Percentiles rank a stretch among this genome's conserved stretches.
These are phyloP conservation scores for Serilophus lunatus DNA, from an alignment of 2,113 vertebrate genomes.

Conservation along the genomic window DNA sequence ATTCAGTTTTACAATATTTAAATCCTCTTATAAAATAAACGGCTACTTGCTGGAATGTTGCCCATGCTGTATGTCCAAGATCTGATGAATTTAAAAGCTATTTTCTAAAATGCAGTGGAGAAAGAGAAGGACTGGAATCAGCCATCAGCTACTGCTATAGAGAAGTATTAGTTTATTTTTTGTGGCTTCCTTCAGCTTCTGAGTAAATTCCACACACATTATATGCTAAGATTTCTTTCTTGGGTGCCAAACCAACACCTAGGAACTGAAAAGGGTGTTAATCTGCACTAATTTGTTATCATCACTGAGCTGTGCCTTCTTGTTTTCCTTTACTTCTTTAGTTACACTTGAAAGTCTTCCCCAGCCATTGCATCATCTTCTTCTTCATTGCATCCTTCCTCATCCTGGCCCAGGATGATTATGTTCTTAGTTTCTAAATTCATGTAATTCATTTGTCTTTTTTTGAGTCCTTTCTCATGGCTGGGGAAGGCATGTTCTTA, in stretches of 20 bases:
- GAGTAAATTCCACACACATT: neutral
- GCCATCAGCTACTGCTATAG: neutral
- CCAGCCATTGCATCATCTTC: neutral
- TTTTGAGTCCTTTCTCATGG: neutral
- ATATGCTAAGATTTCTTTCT: neutral
- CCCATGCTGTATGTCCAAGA: slow-evolving; percentile 13
- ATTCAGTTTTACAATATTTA: slow-evolving; percentile 66
- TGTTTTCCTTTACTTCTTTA: neutral
- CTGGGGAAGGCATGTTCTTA: neutral
- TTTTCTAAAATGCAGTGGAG: slow-evolving; percentile 16
- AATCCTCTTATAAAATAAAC: slow-evolving; percentile 68
- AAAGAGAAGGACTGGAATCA: neutral
- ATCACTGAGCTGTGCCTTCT: neutral
- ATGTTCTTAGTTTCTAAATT: neutral
- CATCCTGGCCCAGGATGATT: neutral
- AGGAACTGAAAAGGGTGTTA: neutral
- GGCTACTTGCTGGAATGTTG: slow-evolving; percentile 18
- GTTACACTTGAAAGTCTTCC: neutral
- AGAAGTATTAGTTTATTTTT: neutral
- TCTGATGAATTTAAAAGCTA: slow-evolving; percentile 33
- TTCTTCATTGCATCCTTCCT: too few species aligned
- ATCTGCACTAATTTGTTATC: neutral
- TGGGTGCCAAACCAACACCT: slow-evolving; percentile 2
- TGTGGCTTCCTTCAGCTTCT: neutral
- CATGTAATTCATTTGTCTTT: neutral